These are phyloP conservation scores for Coreoperca whiteheadi DNA, from an alignment of 2,113 vertebrate genomes.

Conservation along the genomic window DNA sequence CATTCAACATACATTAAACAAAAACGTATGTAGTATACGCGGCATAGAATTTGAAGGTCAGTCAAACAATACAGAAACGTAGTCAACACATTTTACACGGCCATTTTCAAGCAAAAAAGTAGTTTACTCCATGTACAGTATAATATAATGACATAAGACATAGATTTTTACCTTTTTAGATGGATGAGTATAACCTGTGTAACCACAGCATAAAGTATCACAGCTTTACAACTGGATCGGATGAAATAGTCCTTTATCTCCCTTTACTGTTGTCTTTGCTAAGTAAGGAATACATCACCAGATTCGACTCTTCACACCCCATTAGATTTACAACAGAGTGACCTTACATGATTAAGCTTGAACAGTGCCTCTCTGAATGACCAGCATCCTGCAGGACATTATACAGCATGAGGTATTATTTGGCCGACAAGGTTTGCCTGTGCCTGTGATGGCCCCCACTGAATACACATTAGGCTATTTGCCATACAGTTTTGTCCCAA, in stretches of 20 bases:
- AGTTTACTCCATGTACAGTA: not conserved
- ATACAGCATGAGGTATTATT: slow-evolving; percentile 61
- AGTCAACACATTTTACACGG: not conserved
- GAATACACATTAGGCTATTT: slow-evolving; percentile 47
- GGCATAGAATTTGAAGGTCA: not conserved
- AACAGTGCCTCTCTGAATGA: slow-evolving; percentile 39
- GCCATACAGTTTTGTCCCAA: slow-evolving; percentile 42
- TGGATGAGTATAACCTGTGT: not conserved
- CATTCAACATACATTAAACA: not conserved
- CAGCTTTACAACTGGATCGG: not conserved
- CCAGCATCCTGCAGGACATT: slow-evolving; percentile 49
- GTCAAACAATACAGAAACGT: not conserved
- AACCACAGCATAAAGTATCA: not conserved
- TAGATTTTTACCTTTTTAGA: not conserved
- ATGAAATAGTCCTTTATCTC: not conserved
- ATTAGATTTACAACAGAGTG: slow-evolving; percentile 41
- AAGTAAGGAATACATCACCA: slow-evolving; percentile 8
- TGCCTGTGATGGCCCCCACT: slow-evolving; percentile 38
- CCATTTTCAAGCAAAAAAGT: not conserved
- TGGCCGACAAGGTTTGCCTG: slow-evolving; percentile 61
- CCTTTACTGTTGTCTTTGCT: not conserved
- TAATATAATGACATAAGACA: not conserved
- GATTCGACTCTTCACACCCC: not conserved
- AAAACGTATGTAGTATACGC: not conserved
- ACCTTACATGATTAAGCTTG: slow-evolving; percentile 56